Evolutionary conservation across 2,888 invertebrate species (phyloP).

Genomic region (Drosophila quinaria): DNA sequence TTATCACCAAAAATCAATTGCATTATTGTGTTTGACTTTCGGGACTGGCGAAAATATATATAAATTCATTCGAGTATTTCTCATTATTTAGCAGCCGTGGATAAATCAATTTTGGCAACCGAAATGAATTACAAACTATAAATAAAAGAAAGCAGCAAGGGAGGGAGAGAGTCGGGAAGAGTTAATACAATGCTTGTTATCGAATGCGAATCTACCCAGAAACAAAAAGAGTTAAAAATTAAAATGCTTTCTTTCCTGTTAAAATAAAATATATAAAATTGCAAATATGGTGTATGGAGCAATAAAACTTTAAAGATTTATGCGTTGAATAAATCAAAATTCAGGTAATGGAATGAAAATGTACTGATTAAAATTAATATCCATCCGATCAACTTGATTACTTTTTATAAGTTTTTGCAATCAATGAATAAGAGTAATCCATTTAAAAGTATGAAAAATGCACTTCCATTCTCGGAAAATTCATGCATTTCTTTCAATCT

Average conservation of each 20-base stretch:
- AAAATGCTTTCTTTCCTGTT: no score
- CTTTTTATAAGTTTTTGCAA: no score
- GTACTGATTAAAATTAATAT: no score
- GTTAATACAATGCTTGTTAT: conserved; percentile 2
- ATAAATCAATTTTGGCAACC: conserved; percentile 70
- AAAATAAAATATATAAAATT: no score
- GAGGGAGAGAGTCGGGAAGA: background rate
- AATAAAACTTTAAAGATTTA: no score
- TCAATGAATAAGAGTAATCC: no score
- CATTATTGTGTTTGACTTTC: conserved; percentile 74
- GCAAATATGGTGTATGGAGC: no score
- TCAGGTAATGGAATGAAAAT: no score
- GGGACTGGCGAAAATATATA: conserved; percentile 23
- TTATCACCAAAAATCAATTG: conserved; percentile 81
- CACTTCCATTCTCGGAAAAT: background rate
- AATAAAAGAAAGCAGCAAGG: conserved; percentile 13
- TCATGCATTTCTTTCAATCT: background rate
- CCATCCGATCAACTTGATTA: no score
- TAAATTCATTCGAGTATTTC: conserved; percentile 29
- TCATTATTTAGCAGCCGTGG: conserved; percentile 54
- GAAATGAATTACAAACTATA: conserved; percentile 53
- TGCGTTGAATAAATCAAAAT: no score
- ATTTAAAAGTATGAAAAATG: no score
- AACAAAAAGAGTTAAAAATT: no score
- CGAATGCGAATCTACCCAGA: background rate